phyloP scores from a whole-genome alignment of 2,888 invertebrate species.

The Zaprionus bogoriensis region DNA sequence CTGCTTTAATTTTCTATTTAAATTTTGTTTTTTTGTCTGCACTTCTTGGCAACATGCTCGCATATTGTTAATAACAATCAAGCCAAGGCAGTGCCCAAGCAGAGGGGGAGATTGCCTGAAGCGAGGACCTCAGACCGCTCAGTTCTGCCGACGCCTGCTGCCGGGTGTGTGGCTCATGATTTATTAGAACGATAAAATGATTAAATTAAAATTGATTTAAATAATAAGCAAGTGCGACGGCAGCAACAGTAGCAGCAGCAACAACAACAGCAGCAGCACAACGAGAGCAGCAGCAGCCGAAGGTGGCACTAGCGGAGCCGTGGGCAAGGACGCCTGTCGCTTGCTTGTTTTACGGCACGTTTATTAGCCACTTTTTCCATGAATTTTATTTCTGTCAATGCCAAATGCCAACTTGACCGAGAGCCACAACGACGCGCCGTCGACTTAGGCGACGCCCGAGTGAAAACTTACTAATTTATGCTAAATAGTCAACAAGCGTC shows the following conservation, averaged over 20 bases:
- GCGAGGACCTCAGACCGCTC: background rate
- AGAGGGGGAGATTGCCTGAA: background rate
- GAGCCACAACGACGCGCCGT: slow-evolving; percentile 6
- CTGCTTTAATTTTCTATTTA: slow-evolving; percentile 70
- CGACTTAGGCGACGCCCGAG: slow-evolving; percentile 10
- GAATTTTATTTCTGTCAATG: slow-evolving; percentile 46
- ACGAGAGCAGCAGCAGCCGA: slow-evolving; percentile 4
- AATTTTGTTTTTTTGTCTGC: slow-evolving; percentile 73
- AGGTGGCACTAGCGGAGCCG: slow-evolving; percentile 31
- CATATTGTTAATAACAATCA: slow-evolving; percentile 67
- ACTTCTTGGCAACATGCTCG: slow-evolving; percentile 43
- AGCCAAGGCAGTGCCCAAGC: slow-evolving; percentile 20
- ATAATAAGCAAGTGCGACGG: slow-evolving; percentile 38
- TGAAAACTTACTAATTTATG: slow-evolving; percentile 74
- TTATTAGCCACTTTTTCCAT: slow-evolving; percentile 33
- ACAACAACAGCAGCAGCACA: background rate
- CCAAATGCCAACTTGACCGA: slow-evolving; percentile 26
- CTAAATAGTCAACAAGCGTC: slow-evolving; percentile 53
- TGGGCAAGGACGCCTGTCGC: background rate
- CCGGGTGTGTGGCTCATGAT: slow-evolving; percentile 56
- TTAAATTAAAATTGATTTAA: slow-evolving; percentile 79
- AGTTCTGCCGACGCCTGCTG: slow-evolving; percentile 10
- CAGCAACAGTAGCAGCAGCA: background rate
- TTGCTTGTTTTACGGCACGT: slow-evolving; percentile 20
- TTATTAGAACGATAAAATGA: slow-evolving; percentile 75